A percentile compares a stretch with the other conserved stretches of the same genome.
phyloP scores from a whole-genome alignment of 2,113 vertebrate species.

The Erythrocercus mccallii region DNA sequence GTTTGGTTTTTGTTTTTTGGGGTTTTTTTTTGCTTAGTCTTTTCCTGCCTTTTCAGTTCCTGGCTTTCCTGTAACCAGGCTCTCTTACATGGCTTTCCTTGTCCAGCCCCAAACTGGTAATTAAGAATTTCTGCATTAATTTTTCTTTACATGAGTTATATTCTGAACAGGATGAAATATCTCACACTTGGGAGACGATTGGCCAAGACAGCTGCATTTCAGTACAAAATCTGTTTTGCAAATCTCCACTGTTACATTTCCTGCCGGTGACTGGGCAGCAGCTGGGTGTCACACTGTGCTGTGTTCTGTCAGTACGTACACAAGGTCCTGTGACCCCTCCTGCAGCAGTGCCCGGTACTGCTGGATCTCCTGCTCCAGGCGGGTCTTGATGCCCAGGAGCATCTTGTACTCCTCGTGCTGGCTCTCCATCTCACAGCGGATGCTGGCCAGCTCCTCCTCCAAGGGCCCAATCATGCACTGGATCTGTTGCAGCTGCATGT shows the following conservation, averaged over 20 bases:
- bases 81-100: not conserved
- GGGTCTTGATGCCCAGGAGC: conserved; percentile 83
- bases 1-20: not conserved
- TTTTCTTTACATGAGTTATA: not conserved
- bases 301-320: conserved; percentile 3
- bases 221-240: not conserved
- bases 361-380: conserved; percentile 86
- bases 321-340: conserved; percentile 41
- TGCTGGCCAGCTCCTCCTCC: conserved; percentile 77
- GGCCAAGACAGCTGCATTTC: not conserved
- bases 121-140: not conserved
- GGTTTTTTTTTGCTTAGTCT: not conserved
- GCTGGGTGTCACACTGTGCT: accelerated
- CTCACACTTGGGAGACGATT: accelerated
- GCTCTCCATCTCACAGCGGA: conserved; percentile 74
- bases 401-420: conserved; percentile 81
- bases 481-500: conserved; percentile 74
- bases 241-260: not conserved
- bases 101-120: not conserved
- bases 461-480: conserved; percentile 71
- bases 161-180: not conserved
- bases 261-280: not conserved
- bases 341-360: conserved; percentile 85
- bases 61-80: not conserved
- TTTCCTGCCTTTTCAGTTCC: not conserved